phyloP scores from a whole-genome alignment of 2,797 vertebrate genomes.

The Sebastes ruberrimus region DNA sequence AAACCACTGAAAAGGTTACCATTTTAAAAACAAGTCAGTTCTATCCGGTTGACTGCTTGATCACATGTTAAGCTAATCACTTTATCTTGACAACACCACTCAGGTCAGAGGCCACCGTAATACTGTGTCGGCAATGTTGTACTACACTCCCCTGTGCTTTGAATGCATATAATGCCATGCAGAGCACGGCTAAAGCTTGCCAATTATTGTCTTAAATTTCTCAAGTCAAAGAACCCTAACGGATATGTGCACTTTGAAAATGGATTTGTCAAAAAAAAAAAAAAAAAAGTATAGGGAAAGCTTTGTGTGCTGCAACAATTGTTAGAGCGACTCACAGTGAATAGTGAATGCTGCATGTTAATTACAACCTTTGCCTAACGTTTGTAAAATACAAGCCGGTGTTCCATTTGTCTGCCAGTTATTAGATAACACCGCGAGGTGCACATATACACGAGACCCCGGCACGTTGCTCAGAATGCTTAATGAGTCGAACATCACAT shows the following conservation, averaged over 20 bases:
- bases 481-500: constrained; percentile 67
- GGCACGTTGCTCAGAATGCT: constrained; percentile 63
- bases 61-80: background rate
- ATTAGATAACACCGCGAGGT: constrained; percentile 72
- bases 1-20: background rate
- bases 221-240: constrained; percentile 22
- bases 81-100: background rate
- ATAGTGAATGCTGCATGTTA: constrained; percentile 65
- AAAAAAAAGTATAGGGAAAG: constrained; percentile 4
- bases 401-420: constrained; percentile 77
- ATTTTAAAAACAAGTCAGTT: background rate
- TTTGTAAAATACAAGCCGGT: constrained; percentile 70
- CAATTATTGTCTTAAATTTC: constrained; percentile 33
- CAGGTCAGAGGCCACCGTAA: background rate
- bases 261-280: constrained; percentile 38
- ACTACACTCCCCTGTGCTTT: background rate
- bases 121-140: background rate
- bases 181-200: background rate
- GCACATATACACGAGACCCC: constrained; percentile 52
- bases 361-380: constrained; percentile 72
- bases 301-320: constrained; percentile 27
- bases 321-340: constrained; percentile 48
- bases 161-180: background rate
- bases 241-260: constrained; percentile 55
- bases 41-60: background rate